Percentiles rank a stretch among this genome's conserved stretches.
phyloP scores from a whole-genome alignment of 2,797 vertebrate species.

The Momotus momota region DNA sequence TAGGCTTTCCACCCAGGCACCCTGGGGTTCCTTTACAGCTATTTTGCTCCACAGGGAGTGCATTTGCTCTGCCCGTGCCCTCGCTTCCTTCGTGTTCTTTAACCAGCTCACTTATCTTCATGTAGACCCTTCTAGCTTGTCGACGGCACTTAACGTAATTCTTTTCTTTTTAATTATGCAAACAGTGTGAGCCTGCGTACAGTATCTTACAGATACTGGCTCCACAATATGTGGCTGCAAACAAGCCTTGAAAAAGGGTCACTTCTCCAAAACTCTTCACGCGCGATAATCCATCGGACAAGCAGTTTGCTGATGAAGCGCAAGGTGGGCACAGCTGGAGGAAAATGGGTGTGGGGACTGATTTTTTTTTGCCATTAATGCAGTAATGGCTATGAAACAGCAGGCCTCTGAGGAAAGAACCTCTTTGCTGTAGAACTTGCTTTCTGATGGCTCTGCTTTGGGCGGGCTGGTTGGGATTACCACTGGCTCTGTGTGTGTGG shows the following conservation, averaged over 20 bases:
- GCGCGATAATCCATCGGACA: fast-evolving
- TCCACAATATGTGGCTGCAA: not conserved
- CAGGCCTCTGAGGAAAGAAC: not conserved
- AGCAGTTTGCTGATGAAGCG: not conserved
- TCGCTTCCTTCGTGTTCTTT: not conserved
- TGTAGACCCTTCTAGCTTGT: not conserved
- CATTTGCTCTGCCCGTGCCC: not conserved
- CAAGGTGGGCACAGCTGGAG: not conserved
- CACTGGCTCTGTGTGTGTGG: not conserved
- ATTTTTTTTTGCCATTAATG: not conserved
- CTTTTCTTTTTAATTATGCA: not conserved
- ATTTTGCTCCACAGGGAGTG: not conserved
- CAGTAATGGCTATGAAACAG: not conserved
- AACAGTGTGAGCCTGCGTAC: not conserved
- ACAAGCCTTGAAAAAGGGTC: not conserved
- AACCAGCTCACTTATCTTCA: not conserved
- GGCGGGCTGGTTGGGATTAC: not conserved
- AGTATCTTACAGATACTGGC: not conserved
- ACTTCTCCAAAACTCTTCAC: not conserved
- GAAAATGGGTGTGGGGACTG: not conserved
- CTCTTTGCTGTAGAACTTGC: not conserved
- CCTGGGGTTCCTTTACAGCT: not conserved
- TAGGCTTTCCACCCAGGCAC: not conserved
- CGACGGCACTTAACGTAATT: not conserved
- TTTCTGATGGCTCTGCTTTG: not conserved